phyloP scores from a whole-genome alignment of 2,797 vertebrate genomes.

The Siniperca obscura region DNA sequence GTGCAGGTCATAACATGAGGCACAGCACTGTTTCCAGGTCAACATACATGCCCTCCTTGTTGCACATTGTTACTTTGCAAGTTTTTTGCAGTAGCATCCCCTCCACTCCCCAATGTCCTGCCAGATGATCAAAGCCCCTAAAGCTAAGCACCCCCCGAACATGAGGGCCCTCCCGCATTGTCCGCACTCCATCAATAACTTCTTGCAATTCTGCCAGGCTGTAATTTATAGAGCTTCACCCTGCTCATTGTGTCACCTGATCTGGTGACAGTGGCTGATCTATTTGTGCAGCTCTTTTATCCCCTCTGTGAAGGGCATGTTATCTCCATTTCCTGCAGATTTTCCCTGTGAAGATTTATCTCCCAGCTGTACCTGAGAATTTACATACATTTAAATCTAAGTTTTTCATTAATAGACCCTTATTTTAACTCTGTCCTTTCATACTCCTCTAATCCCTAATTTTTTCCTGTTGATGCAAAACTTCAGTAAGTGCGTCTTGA shows the following conservation, averaged over 20 bases:
- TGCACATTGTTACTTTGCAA: slow-evolving; percentile 52
- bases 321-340: slow-evolving; percentile 48
- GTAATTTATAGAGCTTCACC: slow-evolving; percentile 68
- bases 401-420: neutral
- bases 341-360: slow-evolving; percentile 13
- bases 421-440: neutral
- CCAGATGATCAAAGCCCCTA: slow-evolving; percentile 70
- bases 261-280: slow-evolving; percentile 70
- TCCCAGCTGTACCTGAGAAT: slow-evolving; percentile 16
- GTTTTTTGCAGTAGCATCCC: slow-evolving; percentile 36
- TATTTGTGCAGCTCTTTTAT: slow-evolving; percentile 71
- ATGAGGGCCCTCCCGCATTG: slow-evolving; percentile 54
- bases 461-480: neutral
- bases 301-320: slow-evolving; percentile 68
- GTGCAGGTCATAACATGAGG: neutral
- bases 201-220: slow-evolving; percentile 53
- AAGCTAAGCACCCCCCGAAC: slow-evolving; percentile 30
- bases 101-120: slow-evolving; percentile 41
- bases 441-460: neutral
- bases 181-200: slow-evolving; percentile 60
- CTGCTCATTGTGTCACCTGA: slow-evolving; percentile 73
- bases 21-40: slow-evolving; percentile 46
- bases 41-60: slow-evolving; percentile 48
- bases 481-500: neutral
- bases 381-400: slow-evolving; percentile 2